Evolutionary conservation across 1,140 invertebrate genomes (phyloP), one percentile per base, ranked within the genome.

Genomic region (Ceratosolen solmsi): DNA sequence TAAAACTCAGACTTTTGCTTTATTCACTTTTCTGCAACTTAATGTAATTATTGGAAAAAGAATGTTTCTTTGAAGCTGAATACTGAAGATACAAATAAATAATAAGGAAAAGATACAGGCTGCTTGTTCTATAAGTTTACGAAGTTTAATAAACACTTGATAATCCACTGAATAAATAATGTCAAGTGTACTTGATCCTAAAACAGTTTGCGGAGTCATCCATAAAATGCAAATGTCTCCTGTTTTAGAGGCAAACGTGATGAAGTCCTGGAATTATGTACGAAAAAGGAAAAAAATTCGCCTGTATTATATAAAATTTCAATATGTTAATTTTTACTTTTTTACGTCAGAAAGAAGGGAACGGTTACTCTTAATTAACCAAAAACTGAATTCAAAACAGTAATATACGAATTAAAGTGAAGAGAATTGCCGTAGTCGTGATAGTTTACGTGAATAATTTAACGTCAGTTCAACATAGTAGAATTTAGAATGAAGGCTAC

Each of bases 361-460:
- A 38, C 17, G 22, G 33, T n/a, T 38, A n/a, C 33, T 38, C 22
- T 38, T 68, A 68, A 68, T 38, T 68, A 68, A 13, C 33, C 20
- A 20, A 68, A 68, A 68, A 68, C 63, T 38, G 33, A 68, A 20
- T 38, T 68, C 22, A 5, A 68, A 38, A 36, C 3, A 65, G 60
- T 65, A 65, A 65, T 65, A 36, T 36, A 36, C 30, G 17, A 65
- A 65, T 65, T 65, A 36, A 65, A 65, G 60, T 5, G 60, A 65
- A 65, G 30, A 2, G 60, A 65, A 65, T 65, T 1, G 13, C 30
- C 27, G 60, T 33, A 60, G 20, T 25, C 22, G 13, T 20, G 5
- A 36, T 65, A 65, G 30, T 65, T 5, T 17, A 4, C n/a, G 25
- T 54, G 30, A 15, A 65, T 65, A 36, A 9, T 65, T 65, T 65